phyloP scores from a whole-genome alignment of 2,113 vertebrate species.

The Scalopus aquaticus region DNA sequence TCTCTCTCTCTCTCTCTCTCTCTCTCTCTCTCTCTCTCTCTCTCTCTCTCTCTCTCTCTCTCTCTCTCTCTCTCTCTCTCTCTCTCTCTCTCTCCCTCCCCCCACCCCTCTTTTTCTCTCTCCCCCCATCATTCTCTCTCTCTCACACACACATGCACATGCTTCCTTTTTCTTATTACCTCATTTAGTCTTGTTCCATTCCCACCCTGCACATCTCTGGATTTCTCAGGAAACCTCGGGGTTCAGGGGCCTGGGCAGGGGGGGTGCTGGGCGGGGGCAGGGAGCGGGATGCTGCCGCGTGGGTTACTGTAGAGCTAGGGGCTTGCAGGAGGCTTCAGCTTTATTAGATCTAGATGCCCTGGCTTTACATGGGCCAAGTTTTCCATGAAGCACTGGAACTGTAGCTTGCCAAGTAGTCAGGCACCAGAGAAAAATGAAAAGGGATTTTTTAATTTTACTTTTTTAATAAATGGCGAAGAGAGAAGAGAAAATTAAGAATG shows the following conservation, averaged over 20 bases:
- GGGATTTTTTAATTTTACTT: background rate
- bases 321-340: background rate
- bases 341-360: conserved; percentile 54
- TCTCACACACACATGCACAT: background rate
- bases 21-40: too few species aligned
- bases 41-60: too few species aligned
- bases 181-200: background rate
- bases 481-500: conserved; percentile 22
- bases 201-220: background rate
- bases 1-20: too few species aligned
- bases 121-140: too few species aligned
- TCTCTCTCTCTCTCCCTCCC: too few species aligned
- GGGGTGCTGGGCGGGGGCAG: background rate
- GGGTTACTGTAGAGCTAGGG: background rate
- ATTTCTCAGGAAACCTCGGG: background rate
- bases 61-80: too few species aligned
- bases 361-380: conserved; percentile 46
- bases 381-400: background rate
- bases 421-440: conserved; percentile 45
- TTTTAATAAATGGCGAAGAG: conserved; percentile 73
- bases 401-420: conserved; percentile 52
- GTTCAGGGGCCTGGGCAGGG: background rate
- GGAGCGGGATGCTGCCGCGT: background rate
- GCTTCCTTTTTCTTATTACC: background rate
- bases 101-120: too few species aligned